Evolutionary conservation across 1,140 invertebrate genomes (phyloP).

Genomic region (Archivesica marissinica): DNA sequence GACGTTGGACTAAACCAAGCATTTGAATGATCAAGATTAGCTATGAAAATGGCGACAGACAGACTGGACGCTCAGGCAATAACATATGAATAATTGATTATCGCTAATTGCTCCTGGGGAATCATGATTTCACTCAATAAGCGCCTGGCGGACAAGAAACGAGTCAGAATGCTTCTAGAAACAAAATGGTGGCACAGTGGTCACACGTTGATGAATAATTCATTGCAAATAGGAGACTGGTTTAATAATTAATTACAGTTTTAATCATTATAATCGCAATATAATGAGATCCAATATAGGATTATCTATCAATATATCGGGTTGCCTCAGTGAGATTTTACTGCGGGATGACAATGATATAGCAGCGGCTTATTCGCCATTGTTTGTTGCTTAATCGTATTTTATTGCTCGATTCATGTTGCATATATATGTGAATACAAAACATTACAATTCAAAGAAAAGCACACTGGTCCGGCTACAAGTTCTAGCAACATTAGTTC

Average conservation of each 20-base stretch:
- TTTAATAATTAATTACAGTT: slow-evolving; percentile 1
- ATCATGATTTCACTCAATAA: slow-evolving; percentile 20
- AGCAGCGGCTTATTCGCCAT: too few species aligned
- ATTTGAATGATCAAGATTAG: slow-evolving; percentile 30
- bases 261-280: too few species aligned
- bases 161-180: background rate
- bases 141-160: slow-evolving; percentile 1
- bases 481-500: too few species aligned
- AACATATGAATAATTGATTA: slow-evolving; percentile 36
- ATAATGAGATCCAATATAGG: too few species aligned
- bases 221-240: background rate
- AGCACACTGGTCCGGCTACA: too few species aligned
- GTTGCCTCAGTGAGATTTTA: too few species aligned
- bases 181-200: slow-evolving; percentile 15
- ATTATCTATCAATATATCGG: too few species aligned
- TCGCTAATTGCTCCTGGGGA: slow-evolving; percentile 27
- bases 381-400: too few species aligned
- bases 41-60: slow-evolving; percentile 2
- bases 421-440: too few species aligned
- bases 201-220: slow-evolving; percentile 23
- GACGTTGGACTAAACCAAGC: background rate
- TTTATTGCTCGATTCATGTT: too few species aligned
- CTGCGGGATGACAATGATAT: too few species aligned
- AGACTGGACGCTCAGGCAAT: slow-evolving; percentile 23
- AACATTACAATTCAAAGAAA: too few species aligned